Percentiles rank a stretch among this genome's conserved stretches.
Evolutionary conservation across 2,113 vertebrate genomes (phyloP).

Genomic region (Pluvialis apricaria): DNA sequence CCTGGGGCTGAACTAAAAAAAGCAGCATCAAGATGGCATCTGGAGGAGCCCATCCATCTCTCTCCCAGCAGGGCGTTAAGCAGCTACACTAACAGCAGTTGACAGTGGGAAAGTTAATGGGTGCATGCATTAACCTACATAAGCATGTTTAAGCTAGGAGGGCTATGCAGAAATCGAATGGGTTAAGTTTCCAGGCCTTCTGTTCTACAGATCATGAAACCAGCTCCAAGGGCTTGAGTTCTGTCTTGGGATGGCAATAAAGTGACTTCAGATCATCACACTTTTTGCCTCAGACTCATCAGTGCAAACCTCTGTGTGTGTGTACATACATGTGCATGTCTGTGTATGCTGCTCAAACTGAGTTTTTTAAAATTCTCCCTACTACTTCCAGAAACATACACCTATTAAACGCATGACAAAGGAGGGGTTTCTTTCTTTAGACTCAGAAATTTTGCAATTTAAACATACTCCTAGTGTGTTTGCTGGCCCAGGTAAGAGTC

Average conservation of each 20-base stretch:
- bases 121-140: neutral
- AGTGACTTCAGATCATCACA: neutral
- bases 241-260: neutral
- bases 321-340: neutral
- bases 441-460: neutral
- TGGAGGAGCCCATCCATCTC: conserved; percentile 30
- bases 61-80: neutral
- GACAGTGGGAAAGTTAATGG: conserved; percentile 32
- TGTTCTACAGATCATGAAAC: neutral
- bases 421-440: neutral
- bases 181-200: neutral
- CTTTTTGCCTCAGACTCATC: neutral
- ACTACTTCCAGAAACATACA: neutral
- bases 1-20: neutral
- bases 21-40: neutral
- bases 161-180: neutral
- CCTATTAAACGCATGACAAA: neutral
- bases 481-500: neutral
- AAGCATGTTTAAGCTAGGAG: neutral
- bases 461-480: neutral
- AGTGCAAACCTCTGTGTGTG: neutral
- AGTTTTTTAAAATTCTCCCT: neutral
- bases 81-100: conserved; percentile 17
- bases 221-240: neutral
- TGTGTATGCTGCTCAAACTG: neutral